Conservation (phyloP, 2,113 vertebrate genomes). For the Cyanoramphus novaezelandiae region DNA sequence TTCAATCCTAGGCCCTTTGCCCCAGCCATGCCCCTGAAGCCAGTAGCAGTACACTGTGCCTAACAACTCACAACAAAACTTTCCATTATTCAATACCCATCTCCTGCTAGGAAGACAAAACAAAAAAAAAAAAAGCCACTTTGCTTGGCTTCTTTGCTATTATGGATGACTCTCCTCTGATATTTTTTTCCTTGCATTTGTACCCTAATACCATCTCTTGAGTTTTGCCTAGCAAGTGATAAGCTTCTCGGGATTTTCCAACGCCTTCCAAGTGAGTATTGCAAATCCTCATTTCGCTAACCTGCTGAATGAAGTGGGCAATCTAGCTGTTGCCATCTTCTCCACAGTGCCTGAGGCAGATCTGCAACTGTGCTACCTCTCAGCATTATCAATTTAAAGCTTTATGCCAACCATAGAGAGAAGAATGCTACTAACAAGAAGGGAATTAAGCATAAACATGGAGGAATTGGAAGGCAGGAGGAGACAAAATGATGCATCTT, state of each 20-base stretch:
- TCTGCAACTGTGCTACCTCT: background rate
- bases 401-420: conserved; percentile 23
- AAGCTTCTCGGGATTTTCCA: background rate
- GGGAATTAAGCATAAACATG: conserved; percentile 24
- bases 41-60: background rate
- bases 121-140: background rate
- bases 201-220: background rate
- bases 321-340: conserved; percentile 25
- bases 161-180: background rate
- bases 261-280: background rate
- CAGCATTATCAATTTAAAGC: background rate
- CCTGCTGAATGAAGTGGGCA: background rate
- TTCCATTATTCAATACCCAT: background rate
- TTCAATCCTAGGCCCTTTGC: background rate
- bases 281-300: background rate
- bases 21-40: background rate
- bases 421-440: conserved; percentile 19
- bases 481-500: background rate
- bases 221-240: background rate
- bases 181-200: background rate
- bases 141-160: background rate
- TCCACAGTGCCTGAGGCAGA: background rate
- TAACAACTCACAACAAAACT: background rate
- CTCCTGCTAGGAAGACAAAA: background rate
- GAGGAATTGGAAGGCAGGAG: background rate